These are phyloP conservation scores for Argyresthia albistria DNA, from an alignment of 2,888 invertebrate genomes.

Conservation along the genomic window DNA sequence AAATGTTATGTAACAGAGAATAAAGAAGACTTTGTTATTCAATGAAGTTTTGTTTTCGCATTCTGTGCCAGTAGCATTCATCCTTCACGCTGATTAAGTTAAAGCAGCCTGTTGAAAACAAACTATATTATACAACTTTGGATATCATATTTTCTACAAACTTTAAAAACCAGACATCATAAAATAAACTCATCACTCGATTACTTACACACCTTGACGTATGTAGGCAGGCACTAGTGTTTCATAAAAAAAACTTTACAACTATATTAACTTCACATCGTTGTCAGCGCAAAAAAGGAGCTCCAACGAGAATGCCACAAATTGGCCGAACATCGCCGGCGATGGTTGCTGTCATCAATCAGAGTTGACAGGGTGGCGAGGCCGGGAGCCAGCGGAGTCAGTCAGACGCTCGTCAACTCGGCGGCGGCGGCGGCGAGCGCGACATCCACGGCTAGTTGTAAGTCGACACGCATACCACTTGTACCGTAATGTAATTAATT, in stretches of 20 bases:
- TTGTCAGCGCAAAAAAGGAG: background rate
- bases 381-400: background rate
- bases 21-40: too few relatives aligned
- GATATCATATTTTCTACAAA: too few relatives aligned
- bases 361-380: constrained; percentile 1
- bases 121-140: too few relatives aligned
- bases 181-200: background rate
- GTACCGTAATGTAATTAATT: constrained; percentile 20
- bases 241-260: background rate
- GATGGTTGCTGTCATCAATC: constrained; percentile 6
- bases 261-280: constrained; percentile 1
- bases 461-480: constrained; percentile 16
- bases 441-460: constrained; percentile 7
- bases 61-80: background rate
- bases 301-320: background rate
- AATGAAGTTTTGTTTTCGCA: background rate
- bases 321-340: constrained; percentile 2
- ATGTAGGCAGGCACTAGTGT: too few relatives aligned
- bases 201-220: too few relatives aligned
- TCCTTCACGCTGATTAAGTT: background rate
- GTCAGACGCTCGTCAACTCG: background rate
- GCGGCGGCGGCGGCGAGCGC: background rate
- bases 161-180: too few relatives aligned
- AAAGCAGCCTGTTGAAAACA: too few relatives aligned
- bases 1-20: background rate